Percentiles rank a stretch among this genome's conserved stretches.
Evolutionary conservation across 2,113 vertebrate genomes (phyloP).

Genomic region (Eulemur rufifrons): DNA sequence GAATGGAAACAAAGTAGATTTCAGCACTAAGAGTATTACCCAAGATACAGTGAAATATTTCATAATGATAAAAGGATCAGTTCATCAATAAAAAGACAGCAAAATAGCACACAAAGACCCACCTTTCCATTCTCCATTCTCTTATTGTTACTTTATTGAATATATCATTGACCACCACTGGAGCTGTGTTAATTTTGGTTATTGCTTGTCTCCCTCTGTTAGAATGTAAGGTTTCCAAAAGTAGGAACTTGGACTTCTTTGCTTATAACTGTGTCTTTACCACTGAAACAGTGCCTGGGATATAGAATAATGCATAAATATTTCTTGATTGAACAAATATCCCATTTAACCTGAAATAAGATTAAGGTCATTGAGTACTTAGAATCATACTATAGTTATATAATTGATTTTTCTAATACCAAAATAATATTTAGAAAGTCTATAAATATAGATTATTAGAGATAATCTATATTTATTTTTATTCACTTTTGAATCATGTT

Average conservation of each 20-base stretch:
- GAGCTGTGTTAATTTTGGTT: neutral
- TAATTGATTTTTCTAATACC: neutral
- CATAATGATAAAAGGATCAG: neutral
- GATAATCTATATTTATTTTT: neutral
- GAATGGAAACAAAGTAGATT: neutral
- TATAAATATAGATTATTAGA: neutral
- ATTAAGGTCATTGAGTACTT: neutral
- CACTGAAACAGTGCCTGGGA: neutral
- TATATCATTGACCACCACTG: neutral
- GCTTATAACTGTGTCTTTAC: neutral
- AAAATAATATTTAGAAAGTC: neutral
- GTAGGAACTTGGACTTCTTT: neutral
- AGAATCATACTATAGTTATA: neutral
- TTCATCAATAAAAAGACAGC: neutral
- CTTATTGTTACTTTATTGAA: neutral
- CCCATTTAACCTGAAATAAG: neutral
- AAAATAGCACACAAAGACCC: neutral
- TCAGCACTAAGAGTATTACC: neutral
- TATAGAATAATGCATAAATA: neutral
- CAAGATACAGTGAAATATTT: neutral
- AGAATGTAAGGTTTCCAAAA: neutral
- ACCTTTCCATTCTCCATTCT: neutral
- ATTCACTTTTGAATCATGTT: neutral
- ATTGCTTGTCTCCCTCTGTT: neutral
- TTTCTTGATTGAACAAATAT: neutral